A percentile compares a stretch with the other conserved stretches of the same genome.
Conservation (phyloP, 2,888 invertebrate species). For the Amblyjoppa proteus region DNA sequence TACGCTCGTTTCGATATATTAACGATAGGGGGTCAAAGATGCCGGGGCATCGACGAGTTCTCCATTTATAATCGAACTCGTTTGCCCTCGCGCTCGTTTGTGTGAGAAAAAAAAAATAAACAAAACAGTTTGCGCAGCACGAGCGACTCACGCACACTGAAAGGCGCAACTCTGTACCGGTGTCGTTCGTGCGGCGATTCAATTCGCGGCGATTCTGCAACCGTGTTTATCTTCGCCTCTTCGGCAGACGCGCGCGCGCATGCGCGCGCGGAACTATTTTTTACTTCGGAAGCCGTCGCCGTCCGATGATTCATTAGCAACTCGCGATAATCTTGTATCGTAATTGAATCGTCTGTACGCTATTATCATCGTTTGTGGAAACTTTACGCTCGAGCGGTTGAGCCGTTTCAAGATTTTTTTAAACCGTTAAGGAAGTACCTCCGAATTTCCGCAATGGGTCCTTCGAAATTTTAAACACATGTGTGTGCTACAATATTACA, state of each 20-base stretch:
- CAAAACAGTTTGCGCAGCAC: not conserved
- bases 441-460: too few relatives aligned
- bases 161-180: not conserved
- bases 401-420: not conserved
- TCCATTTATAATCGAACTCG: slow-evolving; percentile 23
- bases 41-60: slow-evolving; percentile 11
- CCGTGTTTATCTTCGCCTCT: slow-evolving; percentile 16
- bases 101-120: slow-evolving; percentile 7
- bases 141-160: not conserved
- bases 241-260: not conserved
- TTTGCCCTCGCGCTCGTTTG: not conserved
- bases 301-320: slow-evolving; percentile 26
- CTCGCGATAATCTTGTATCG: slow-evolving; percentile 15
- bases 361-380: slow-evolving; percentile 28
- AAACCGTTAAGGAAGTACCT: too few relatives aligned
- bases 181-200: not conserved
- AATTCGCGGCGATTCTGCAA: slow-evolving; percentile 7
- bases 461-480: too few relatives aligned
- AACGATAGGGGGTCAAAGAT: slow-evolving; percentile 10
- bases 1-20: slow-evolving; percentile 6
- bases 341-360: slow-evolving; percentile 42
- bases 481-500: too few relatives aligned
- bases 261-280: not conserved
- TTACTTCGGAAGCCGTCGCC: not conserved
- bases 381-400: slow-evolving; percentile 6